A percentile compares a stretch with the other conserved stretches of the same genome.
phyloP scores from a whole-genome alignment of 1,140 invertebrate genomes.

The Drosophila sturtevanti region DNA sequence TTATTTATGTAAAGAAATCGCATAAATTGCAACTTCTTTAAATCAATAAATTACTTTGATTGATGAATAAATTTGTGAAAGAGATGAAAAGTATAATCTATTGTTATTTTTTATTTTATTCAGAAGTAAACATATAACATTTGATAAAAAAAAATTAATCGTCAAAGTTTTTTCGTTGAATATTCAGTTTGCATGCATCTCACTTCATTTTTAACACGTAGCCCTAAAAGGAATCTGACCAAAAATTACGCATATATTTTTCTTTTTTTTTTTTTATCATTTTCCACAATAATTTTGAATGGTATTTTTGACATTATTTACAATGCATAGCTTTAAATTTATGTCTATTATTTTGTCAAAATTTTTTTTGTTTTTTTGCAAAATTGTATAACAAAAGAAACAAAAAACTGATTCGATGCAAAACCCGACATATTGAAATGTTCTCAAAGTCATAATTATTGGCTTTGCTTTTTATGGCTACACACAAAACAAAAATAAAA shows the following conservation, averaged over 20 bases:
- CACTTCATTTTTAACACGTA: conserved; percentile 43
- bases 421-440: conserved; percentile 35
- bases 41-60: too few relatives aligned
- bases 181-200: background rate
- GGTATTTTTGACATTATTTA: conserved; percentile 56
- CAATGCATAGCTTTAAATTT: conserved; percentile 28
- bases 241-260: conserved; percentile 24
- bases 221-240: conserved; percentile 44
- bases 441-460: conserved; percentile 69
- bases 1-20: too few relatives aligned
- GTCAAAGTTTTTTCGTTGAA: too few relatives aligned
- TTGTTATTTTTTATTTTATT: too few relatives aligned
- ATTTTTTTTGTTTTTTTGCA: conserved; percentile 38
- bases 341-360: conserved; percentile 45
- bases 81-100: too few relatives aligned
- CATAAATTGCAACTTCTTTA: too few relatives aligned
- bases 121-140: too few relatives aligned
- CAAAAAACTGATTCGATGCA: conserved; percentile 13
- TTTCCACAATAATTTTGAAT: conserved; percentile 54
- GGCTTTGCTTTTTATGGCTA: conserved; percentile 65
- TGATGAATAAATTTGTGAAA: too few relatives aligned
- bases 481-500: background rate
- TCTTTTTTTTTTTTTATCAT: conserved; percentile 17
- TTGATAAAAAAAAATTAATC: too few relatives aligned
- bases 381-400: conserved; percentile 13